Base-by-base conservation (phyloP, 2,888 invertebrate genomes). In the Campaea margaritaria region DNA sequence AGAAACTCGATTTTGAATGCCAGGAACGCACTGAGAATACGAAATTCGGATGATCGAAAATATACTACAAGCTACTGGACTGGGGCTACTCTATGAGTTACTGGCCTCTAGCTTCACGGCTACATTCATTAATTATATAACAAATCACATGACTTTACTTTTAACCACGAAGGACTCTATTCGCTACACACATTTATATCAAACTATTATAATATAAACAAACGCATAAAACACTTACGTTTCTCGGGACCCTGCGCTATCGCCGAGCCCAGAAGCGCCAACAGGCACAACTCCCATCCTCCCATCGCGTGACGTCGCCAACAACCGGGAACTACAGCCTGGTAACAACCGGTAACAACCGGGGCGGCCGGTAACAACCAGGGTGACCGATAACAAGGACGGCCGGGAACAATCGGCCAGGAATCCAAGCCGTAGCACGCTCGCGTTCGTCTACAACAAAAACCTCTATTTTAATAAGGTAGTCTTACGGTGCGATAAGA, bases 191-290 rank as follows among this genome's bases (percentile, higher is more conserved):
- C 11, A 34, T 34, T 34, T 34, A 8, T 34, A 11, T 34, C 4
- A 34, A 34, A 8, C 2, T 12, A 36, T 3, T 31, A 31, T n/a
- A n/a, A n/a, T 10, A 31, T 31, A 36, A 36, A 36, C 3, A n/a
- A 12, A 36, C 12, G 2, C 0, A 0, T 14, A 39, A 7, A 14
- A 3, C 2, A 85, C 87, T 86, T 59, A 87, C 87, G 75, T 78
- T 85, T 86, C 59, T 87, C 87, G 5, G 85, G 79, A 13, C 84
- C 84, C 62, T 86, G 86, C 2, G 78, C 83, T 12, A 62, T 64
- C 4, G 74, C 79, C 28, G 78, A 51, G 41, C 79, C 81, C 31
- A 78, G 36, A n/a, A 85, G 67, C 63, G 78, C 79, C 54, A 81
- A 41, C 14, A 80, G 50, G 43, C 72, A 73, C 56, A 78, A 28